Evolutionary conservation across 2,888 invertebrate genomes (phyloP), one percentile per base, ranked within the genome.

Genomic region (Drosophila gaucha): DNA sequence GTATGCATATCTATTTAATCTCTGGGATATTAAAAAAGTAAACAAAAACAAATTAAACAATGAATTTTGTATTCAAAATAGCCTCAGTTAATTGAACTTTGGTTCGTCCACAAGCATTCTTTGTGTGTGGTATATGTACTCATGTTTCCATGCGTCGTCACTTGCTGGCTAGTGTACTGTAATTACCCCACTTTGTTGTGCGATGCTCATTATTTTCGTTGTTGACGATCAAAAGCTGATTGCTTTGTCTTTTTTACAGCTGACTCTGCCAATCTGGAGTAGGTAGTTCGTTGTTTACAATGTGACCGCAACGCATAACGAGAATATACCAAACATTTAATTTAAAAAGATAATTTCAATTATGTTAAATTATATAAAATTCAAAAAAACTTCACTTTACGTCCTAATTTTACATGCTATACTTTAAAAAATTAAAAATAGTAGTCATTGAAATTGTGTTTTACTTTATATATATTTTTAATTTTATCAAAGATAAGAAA

Each of bases 151-250:
- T 50, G 28, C 22, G 22, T 10, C 1, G 16, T 16, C 9, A 5
- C 12, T 16, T 44, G n/a, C n/a, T n/a, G n/a, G n/a, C n/a, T n/a
- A n/a, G n/a, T n/a, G 28, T 26, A 44, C 24, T 44, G 24, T 33
- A 57, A 71, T 52, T 80, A 78, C 59, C 74, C 75, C 78, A 80
- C 57, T 74, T 78, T 60, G 51, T 41, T 24, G 56, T 44, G 46
- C 36, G 50, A 38, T 24, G 51, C 28, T 71, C 44, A 70, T 76
- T 79, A 79, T 63, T 72, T 59, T 8, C 46, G 59, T 50, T 78
- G 82, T 49, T 73, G 64, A 78, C 74, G 78, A 58, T 56, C 74
- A 62, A 49, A 28, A 28, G 47, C 41, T 64, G 50, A 20, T 50
- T 50, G 36, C 33, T 63, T 44, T 43, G 38, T 20, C 31, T n/a